Base-by-base conservation (phyloP, 37 sponge, comb jelly and placozoan genomes). In the Tethya wilhelma region DNA sequence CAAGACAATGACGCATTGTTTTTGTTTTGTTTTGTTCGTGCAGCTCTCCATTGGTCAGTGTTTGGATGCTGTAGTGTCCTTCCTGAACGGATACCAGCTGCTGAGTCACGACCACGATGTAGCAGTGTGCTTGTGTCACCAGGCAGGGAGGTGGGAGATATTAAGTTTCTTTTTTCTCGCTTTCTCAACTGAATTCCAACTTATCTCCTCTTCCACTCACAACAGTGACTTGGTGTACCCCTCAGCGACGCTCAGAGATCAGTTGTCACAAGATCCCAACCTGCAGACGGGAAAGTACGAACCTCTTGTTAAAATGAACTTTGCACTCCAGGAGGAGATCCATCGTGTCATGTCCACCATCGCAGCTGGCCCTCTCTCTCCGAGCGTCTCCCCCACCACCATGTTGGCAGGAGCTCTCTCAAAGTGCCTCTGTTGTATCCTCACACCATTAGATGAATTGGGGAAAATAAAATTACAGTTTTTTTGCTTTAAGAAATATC, bases 361-460 rank as follows among this genome's bases (percentile, higher is more conserved):
- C 23, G 34, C 68, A 9, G 60, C 33, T 38, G 43, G 60, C 42
- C 63, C 56, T 59, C 45, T 56, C 20, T 67, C 75, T 26, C 43
- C 40, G 4, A 17, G 0, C 1, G 81, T 87, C 2, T 57, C 79
- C 20, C 63, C 40, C 14, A 67, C 84, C 23, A 55, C 89, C 8
- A 37, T 77, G 7, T 67, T 89, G 32, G 77, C 89, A 37, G 89
- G 89, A 28, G 89, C 79, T 0, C 74, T 89, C 66, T 73, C 79
- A 66, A 89, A 69, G 38, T 81, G 67, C 28, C 65, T 90, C 26
- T 90, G 91, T 39, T 86, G 92, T 91, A 86, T 91, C 81, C 80
- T 56, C 4, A 69, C 3, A 66, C 11, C 36, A 20, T 9, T 36
- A 33, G 34, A 5, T 29, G 25, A 59, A 59, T 29, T 23, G 62